Conservation (phyloP, 2,888 invertebrate genomes). For the Alviniconcha strummeri region DNA sequence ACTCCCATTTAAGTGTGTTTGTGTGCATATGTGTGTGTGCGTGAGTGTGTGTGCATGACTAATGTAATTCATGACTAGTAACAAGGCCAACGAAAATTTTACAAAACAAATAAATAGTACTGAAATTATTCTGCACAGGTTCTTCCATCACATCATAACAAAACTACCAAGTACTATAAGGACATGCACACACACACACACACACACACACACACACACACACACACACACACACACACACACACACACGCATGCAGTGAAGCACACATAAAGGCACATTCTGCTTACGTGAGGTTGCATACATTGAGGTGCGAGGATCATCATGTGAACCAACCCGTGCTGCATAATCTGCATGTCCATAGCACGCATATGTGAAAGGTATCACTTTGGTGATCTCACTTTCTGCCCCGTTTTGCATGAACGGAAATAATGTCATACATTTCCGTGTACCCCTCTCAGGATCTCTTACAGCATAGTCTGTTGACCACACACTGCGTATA, state of each 20-base stretch:
- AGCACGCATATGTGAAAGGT: constrained; percentile 5
- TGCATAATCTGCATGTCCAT: background rate
- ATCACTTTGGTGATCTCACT: constrained; percentile 14
- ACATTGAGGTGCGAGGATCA: background rate
- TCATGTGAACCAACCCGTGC: background rate
- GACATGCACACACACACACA: background rate
- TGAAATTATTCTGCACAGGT: too few relatives aligned
- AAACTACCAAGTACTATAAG: background rate
- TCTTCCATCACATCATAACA: too few relatives aligned
- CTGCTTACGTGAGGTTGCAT: constrained; percentile 15
- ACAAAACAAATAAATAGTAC: too few relatives aligned
- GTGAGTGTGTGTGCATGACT: too few relatives aligned
- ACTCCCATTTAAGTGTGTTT: too few relatives aligned
- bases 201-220: constrained; percentile 6
- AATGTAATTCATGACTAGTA: too few relatives aligned
- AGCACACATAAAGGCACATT: background rate
- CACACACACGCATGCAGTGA: background rate
- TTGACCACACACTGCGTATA: constrained; percentile 14
- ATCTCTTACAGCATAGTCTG: background rate
- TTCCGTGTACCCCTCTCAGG: too few relatives aligned
- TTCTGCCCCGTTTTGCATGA: background rate
- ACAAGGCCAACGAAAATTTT: too few relatives aligned
- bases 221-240: constrained; percentile 10
- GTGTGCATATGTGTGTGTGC: too few relatives aligned
- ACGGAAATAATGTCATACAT: too few relatives aligned